Evolutionary conservation across 1,140 invertebrate genomes (phyloP), one percentile per base, ranked within the genome.

Genomic region (Anastatus disparis): DNA sequence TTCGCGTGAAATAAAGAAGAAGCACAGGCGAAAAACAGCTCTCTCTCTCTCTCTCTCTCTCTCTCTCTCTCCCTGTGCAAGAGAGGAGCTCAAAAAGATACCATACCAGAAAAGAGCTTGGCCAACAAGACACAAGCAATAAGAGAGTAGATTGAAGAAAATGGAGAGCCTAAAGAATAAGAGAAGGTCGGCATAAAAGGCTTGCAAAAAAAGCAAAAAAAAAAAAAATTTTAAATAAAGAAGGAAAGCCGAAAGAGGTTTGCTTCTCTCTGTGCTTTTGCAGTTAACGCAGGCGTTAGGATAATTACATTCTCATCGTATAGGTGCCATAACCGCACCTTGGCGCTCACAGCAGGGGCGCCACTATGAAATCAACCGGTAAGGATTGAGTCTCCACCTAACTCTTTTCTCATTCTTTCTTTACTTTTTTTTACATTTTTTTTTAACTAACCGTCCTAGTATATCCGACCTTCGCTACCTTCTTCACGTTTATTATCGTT

Each of bases 261-360:
- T 24, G 61, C 44, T n/a, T n/a, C n/a, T 24, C 62, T 50, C 35
- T 46, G 35, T 24, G n/a, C n/a, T n/a, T 68, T 70, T 24, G 64
- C 69, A 74, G 44, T 72, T 73, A 76, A 80, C 71, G 58, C 66
- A 55, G 70, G 74, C 76, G 74, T 78, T 81, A 76, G 74, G 72
- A 76, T 80, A 81, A 81, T 81, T 80, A 81, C 76, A 70, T 74
- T 74, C 78, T 76, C 72, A 66, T 71, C 56, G 55, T 52, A 58
- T 62, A 74, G 76, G 74, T 80, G 77, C 74, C 72, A 79, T 78
- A 79, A 80, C 71, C 72, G 63, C n/a, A n/a, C 74, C 50, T 46
- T 55, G 79, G 75, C 53, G 73, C 72, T 73, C 58, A 26, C 67
- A 63, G 58, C 58, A 24, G 66, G n/a, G 58, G 52, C 59, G 68